Conservation (phyloP, 1,140 invertebrate species). For the Dendroctonus valens region DNA sequence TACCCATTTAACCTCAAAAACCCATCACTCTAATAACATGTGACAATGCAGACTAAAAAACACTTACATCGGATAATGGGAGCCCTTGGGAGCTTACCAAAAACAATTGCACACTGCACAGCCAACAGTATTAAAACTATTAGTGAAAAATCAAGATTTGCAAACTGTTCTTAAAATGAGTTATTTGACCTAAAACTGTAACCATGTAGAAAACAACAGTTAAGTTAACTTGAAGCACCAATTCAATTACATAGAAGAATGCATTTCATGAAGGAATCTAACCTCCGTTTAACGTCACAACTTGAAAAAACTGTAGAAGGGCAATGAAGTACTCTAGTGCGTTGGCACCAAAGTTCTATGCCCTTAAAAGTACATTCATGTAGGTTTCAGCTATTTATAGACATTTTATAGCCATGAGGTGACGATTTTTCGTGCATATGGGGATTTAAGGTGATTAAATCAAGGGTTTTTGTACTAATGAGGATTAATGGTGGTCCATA, state of each 20-base stretch:
- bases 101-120: conserved; percentile 13
- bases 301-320: conserved; percentile 27
- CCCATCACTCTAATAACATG: background rate
- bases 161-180: conserved; percentile 45
- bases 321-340: conserved; percentile 26
- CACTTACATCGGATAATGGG: conserved; percentile 4
- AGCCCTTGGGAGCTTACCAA: conserved; percentile 1
- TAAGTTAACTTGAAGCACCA: conserved; percentile 45
- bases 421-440: conserved; percentile 22
- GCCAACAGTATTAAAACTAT: conserved; percentile 20
- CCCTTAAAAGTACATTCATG: conserved; percentile 40
- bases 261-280: conserved; percentile 39
- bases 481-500: too few relatives aligned
- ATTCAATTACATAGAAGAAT: conserved; percentile 42
- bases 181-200: conserved; percentile 52
- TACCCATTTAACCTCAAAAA: conserved; percentile 16
- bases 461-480: background rate
- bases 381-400: conserved; percentile 32
- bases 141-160: conserved; percentile 34
- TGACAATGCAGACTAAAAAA: background rate
- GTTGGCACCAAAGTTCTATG: conserved; percentile 37
- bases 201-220: conserved; percentile 50
- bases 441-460: conserved; percentile 16
- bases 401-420: conserved; percentile 20
- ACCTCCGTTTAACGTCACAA: conserved; percentile 28